Evolutionary conservation across 2,113 vertebrate genomes (phyloP).

Genomic region (Oplegnathus fasciatus): DNA sequence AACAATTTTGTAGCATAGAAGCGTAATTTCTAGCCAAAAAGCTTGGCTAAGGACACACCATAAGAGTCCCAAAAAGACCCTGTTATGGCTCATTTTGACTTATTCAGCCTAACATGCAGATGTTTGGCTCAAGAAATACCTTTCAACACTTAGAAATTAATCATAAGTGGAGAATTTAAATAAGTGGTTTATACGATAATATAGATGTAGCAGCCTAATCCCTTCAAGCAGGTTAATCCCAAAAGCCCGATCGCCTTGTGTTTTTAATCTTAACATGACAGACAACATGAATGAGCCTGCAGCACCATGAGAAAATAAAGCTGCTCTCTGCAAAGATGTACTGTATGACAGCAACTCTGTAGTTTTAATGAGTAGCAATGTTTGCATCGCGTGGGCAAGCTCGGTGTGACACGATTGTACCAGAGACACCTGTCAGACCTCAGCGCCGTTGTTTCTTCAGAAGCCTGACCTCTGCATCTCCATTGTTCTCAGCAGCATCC

Average conservation of each 20-base stretch:
- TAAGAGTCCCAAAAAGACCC: not conserved
- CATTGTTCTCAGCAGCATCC: not conserved
- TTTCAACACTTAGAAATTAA: not conserved
- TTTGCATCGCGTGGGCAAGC: slow-evolving; percentile 44
- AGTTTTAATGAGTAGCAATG: slow-evolving; percentile 32
- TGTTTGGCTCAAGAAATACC: not conserved
- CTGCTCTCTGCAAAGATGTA: slow-evolving; percentile 22
- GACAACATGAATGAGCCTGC: slow-evolving; percentile 26
- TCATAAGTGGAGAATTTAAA: not conserved
- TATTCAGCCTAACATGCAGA: not conserved
- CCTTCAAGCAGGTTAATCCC: slow-evolving; percentile 27
- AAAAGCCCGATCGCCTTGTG: slow-evolving; percentile 25
- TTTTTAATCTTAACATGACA: slow-evolving; percentile 48
- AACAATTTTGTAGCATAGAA: not conserved
- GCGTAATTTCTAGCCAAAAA: not conserved
- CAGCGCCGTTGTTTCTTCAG: slow-evolving; percentile 12
- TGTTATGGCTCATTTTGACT: not conserved
- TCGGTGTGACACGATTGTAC: not conserved
- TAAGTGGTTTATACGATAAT: not conserved
- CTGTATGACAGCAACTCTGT: slow-evolving; percentile 9
- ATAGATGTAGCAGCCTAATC: slow-evolving; percentile 24
- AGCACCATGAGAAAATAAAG: slow-evolving; percentile 11
- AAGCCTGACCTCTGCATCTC: slow-evolving; percentile 40
- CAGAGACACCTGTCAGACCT: slow-evolving; percentile 35
- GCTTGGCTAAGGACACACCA: not conserved